Conservation (phyloP, 2,888 invertebrate species). For the Tenodera sinensis region DNA sequence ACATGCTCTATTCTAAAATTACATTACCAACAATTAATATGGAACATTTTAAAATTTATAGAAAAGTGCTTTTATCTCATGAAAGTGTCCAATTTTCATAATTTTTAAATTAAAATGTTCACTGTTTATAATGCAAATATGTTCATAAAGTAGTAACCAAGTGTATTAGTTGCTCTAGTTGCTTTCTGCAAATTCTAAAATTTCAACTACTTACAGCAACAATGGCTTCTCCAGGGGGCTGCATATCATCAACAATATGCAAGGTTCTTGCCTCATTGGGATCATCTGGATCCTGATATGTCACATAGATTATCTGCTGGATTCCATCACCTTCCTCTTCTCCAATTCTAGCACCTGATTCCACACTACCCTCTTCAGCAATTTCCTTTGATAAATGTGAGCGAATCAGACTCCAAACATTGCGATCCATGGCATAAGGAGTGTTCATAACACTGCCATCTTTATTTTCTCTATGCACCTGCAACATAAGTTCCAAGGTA, state of each 20-base stretch:
- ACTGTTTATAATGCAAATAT: no score
- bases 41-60: no score
- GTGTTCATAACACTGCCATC: constrained; percentile 28
- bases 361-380: constrained; percentile 26
- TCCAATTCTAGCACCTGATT: constrained; percentile 33
- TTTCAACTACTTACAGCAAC: not conserved
- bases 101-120: no score
- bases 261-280: constrained; percentile 45
- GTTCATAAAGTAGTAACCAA: no score
- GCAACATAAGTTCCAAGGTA: not conserved
- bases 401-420: constrained; percentile 36
- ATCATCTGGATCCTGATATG: constrained; percentile 49
- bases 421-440: constrained; percentile 27
- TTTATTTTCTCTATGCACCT: constrained; percentile 44
- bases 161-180: no score
- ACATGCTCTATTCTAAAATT: no score
- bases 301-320: constrained; percentile 51
- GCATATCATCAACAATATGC: constrained; percentile 37
- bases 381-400: constrained; percentile 42
- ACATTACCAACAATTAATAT: no score
- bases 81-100: no score
- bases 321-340: constrained; percentile 39
- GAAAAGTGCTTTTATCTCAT: no score
- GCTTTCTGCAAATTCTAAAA: no score
- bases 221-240: not conserved